Evolutionary conservation across 2,113 vertebrate species (phyloP).

Genomic region (Aythya baeri): DNA sequence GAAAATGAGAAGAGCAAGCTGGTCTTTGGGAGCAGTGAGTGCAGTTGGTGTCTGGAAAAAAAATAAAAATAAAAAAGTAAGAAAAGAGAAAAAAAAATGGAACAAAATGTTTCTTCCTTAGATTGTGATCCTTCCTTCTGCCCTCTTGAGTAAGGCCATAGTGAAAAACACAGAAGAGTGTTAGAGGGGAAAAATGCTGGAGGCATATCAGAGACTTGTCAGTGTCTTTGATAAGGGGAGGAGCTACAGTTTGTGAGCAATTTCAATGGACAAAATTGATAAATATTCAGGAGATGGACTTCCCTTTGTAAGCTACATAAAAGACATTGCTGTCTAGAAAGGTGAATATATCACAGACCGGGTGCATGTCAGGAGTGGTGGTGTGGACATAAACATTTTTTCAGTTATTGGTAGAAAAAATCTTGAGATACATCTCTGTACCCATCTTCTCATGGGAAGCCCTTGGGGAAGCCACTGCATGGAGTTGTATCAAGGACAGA

Average conservation of each 20-base stretch:
- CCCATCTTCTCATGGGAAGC: not conserved
- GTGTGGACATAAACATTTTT: not conserved
- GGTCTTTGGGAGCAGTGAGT: not conserved
- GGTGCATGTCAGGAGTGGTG: not conserved
- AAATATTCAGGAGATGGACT: not conserved
- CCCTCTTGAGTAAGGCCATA: not conserved
- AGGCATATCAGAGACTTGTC: not conserved
- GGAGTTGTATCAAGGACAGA: not conserved
- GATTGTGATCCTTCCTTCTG: not conserved
- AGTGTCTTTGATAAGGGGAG: not conserved
- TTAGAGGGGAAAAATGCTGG: not conserved
- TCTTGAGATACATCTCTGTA: not conserved
- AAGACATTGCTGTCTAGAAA: not conserved
- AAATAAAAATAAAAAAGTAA: not conserved
- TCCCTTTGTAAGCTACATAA: not conserved
- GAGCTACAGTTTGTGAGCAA: not conserved
- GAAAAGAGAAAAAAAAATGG: not conserved
- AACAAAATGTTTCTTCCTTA: not conserved
- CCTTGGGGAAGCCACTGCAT: accelerated
- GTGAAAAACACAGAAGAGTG: not conserved
- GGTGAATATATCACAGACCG: not conserved
- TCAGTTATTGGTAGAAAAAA: not conserved
- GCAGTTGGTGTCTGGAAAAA: not conserved
- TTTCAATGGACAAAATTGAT: not conserved
- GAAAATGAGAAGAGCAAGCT: not conserved